Percentiles rank a stretch among this genome's conserved stretches.
phyloP scores from a whole-genome alignment of 1,140 invertebrate genomes.

The Drosophila nebulosa region DNA sequence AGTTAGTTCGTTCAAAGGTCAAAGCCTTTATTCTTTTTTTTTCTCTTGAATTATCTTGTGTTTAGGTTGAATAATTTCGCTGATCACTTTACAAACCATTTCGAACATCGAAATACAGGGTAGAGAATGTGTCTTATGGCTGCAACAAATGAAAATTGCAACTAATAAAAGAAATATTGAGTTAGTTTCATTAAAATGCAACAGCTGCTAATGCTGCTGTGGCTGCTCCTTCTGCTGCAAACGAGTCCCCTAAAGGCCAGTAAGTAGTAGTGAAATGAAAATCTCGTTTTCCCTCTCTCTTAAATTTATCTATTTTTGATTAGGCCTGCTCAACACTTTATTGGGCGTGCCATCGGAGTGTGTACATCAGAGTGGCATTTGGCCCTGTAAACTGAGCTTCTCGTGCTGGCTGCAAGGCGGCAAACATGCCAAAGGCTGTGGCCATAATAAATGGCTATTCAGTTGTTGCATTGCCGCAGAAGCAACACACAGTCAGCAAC shows the following conservation, averaged over 20 bases:
- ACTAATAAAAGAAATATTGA: background rate
- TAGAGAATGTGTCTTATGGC: background rate
- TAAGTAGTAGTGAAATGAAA: conserved; percentile 32
- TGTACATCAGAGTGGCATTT: conserved; percentile 82
- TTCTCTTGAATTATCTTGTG: background rate
- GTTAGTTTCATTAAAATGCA: conserved; percentile 27
- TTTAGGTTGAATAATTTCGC: background rate
- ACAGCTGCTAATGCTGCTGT: conserved; percentile 34
- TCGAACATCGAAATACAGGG: background rate
- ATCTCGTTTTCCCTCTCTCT: background rate
- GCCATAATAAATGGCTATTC: conserved; percentile 85
- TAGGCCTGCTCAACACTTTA: conserved; percentile 82
- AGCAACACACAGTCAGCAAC: conserved; percentile 81
- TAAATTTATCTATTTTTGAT: background rate
- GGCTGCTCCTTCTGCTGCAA: conserved; percentile 18
- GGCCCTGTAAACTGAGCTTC: conserved; percentile 86
- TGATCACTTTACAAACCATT: background rate
- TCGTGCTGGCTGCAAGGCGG: conserved; percentile 88
- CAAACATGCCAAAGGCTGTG: conserved; percentile 84
- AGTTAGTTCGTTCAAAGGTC: too few species aligned
- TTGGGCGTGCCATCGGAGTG: conserved; percentile 85
- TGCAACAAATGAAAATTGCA: background rate
- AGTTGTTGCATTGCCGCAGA: conserved; percentile 84
- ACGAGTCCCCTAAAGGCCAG: conserved; percentile 44
- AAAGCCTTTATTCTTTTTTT: background rate